Evolutionary conservation across 2,888 invertebrate genomes (phyloP).

Genomic region (Cetonia aurata): DNA sequence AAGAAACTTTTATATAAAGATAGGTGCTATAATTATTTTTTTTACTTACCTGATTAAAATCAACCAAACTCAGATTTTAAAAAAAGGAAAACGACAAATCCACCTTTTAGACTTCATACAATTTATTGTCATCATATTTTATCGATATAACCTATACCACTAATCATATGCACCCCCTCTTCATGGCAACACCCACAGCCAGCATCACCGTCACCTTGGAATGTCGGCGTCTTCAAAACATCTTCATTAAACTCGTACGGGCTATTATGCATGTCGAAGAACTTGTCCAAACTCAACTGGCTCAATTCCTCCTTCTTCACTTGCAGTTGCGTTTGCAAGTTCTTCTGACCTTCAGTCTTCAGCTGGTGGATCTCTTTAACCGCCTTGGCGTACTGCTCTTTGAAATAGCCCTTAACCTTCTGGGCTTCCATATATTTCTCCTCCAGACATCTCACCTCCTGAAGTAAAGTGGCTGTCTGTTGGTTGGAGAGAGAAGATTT

Average conservation of each 20-base stretch:
- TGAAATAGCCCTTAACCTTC: constrained; percentile 80
- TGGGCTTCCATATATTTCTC: constrained; percentile 75
- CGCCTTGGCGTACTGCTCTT: constrained; percentile 80
- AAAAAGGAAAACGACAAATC: too few relatives aligned
- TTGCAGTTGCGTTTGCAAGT: constrained; percentile 69
- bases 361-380: constrained; percentile 76
- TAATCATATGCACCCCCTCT: not conserved
- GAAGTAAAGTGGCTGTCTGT: constrained; percentile 75
- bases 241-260: constrained; percentile 38
- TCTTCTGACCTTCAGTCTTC: constrained; percentile 70
- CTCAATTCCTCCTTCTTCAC: constrained; percentile 64
- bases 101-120: too few relatives aligned
- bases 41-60: too few relatives aligned
- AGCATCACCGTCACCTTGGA: not conserved
- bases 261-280: constrained; percentile 43
- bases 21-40: too few relatives aligned
- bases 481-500: constrained; percentile 75
- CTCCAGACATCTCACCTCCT: constrained; percentile 76
- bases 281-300: constrained; percentile 54
- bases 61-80: too few relatives aligned
- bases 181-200: not conserved
- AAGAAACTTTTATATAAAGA: too few relatives aligned
- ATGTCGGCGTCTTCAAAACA: constrained; percentile 26
- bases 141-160: constrained; percentile 17
- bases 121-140: constrained; percentile 2